Percentiles rank a stretch among this genome's conserved stretches.
Evolutionary conservation across 2,888 invertebrate genomes (phyloP).

Genomic region (Drymonia ruficornis): DNA sequence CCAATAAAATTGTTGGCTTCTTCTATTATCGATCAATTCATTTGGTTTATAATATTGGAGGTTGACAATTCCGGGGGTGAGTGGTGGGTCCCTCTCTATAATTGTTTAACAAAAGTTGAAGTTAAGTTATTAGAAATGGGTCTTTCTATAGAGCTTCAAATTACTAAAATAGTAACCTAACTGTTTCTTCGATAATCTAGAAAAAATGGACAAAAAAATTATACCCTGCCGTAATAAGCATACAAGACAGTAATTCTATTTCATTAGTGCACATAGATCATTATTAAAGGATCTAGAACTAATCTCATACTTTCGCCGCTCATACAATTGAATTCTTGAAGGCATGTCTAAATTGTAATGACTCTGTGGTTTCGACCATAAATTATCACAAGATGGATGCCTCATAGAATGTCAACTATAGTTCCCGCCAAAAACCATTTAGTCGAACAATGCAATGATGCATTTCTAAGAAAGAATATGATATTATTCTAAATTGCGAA

Average conservation of each 20-base stretch:
- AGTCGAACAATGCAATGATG: neutral
- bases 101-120: too few species aligned
- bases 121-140: too few species aligned
- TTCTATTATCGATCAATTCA: too few species aligned
- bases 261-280: neutral
- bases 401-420: neutral
- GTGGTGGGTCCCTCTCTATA: too few species aligned
- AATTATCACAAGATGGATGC: neutral
- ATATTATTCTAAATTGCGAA: slow-evolving; percentile 2
- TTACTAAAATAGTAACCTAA: too few species aligned
- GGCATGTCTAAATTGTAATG: slow-evolving; percentile 3
- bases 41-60: too few species aligned
- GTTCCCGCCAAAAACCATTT: neutral
- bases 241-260: neutral
- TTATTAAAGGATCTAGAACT: neutral
- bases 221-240: neutral
- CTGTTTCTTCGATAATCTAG: neutral
- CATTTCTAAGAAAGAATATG: neutral
- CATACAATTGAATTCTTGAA: neutral
- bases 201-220: neutral
- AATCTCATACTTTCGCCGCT: neutral
- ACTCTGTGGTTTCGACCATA: neutral
- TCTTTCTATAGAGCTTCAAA: too few species aligned
- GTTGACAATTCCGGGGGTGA: too few species aligned
- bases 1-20: too few species aligned